Base-by-base conservation (phyloP, 2,797 vertebrate species). In the Cuculus canorus region DNA sequence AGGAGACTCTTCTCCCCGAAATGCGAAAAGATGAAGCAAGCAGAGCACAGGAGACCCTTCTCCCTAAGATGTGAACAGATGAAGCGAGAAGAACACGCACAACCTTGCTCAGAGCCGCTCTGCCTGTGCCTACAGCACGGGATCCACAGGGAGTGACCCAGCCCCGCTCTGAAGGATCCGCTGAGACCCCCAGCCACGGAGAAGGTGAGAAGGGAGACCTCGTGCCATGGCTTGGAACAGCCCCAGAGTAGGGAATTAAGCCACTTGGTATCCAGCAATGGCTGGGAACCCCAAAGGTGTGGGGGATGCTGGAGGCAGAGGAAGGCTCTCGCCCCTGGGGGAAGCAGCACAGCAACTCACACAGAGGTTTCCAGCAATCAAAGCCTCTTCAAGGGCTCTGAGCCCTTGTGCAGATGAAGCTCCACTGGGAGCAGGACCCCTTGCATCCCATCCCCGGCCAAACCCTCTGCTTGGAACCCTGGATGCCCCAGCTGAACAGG, bases 11-110 rank as follows among this genome's bases (percentile, higher is more conserved):
- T 76, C 60, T 48, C 48, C 56, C 78, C 5, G 23, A 35, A 56
- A 27, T 19, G 21, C 3, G 1, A 8, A 6, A 1, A 0, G 0
- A 4, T 0, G 7, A 13, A 22, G 53, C 1, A 7, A 35, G 70
- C n/a, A 32, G 18, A 50, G 79, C n/a, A 7, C 2, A 0, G 22
- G 2, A 0, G 1, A 24, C 15, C 8, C 39, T 76, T 76, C 60
- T 48, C 48, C 56, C 78, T 4, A 25, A 35, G 53, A 27, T 19
- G 23, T 3, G 1, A 8, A 6, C 1, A 0, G 0, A 4, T 0
- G 7, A 13, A 22, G 53, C 2, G 7, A 35, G 70, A n/a, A 32
- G 18, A 50, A 79, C n/a, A 6, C 1, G 0, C 27, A 2, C 0
- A 0, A 24, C 17, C 9, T 22, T 22, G 21, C 66, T 56, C 61